Conservation (phyloP, 1,140 invertebrate genomes). For the Prorops nasuta region DNA sequence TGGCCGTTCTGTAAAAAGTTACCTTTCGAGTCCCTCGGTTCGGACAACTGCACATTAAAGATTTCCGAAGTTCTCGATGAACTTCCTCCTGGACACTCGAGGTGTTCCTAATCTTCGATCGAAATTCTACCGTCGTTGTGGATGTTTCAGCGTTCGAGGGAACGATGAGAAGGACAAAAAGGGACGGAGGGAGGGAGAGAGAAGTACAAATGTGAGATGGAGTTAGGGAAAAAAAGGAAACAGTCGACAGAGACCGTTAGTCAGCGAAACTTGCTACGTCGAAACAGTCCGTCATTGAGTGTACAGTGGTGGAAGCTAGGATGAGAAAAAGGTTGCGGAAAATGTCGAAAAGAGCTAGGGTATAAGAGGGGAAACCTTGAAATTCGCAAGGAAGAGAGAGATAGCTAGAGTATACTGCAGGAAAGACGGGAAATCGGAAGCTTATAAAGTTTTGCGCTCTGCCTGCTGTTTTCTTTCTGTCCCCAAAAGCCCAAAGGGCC, state of each 20-base stretch:
- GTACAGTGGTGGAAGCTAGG: constrained; percentile 15
- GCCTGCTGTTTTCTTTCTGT: too few species aligned
- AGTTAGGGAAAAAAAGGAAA: not conserved
- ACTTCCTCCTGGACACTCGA: not conserved
- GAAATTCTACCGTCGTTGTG: not conserved
- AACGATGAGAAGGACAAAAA: not conserved
- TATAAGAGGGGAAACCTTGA: not conserved
- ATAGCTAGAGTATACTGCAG: too few species aligned
- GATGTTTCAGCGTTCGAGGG: not conserved
- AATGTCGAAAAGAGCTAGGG: constrained; percentile 9
- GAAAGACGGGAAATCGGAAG: too few species aligned
- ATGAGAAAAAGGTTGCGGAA: constrained; percentile 13
- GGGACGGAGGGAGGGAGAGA: constrained; percentile 9
- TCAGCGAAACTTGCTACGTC: constrained; percentile 35
- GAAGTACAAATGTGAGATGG: constrained; percentile 1
- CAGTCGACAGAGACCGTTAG: constrained; percentile 31
- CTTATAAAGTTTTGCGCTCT: too few species aligned
- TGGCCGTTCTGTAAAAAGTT: too few species aligned
- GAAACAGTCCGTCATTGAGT: constrained; percentile 33
- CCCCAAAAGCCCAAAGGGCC: too few species aligned
- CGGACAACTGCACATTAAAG: not conserved
- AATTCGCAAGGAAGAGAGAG: too few species aligned
- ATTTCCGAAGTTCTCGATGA: not conserved
- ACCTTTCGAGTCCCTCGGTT: not conserved
- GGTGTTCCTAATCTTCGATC: not conserved